phyloP scores from a whole-genome alignment of 2,888 invertebrate genomes.

The Pardosa pseudoannulata region DNA sequence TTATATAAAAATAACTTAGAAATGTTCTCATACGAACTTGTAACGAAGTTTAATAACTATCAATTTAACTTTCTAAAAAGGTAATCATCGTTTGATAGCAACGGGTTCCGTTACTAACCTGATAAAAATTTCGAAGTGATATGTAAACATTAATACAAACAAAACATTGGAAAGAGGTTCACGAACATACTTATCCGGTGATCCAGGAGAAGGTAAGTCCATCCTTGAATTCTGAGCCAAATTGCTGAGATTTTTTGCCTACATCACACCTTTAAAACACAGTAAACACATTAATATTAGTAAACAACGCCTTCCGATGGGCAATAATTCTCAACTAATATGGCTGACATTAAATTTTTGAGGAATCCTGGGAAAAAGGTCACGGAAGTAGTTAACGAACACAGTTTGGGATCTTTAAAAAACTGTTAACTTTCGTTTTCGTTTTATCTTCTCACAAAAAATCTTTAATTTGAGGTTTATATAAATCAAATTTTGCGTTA shows the following conservation, averaged over 20 bases:
- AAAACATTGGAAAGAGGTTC: conserved; percentile 23
- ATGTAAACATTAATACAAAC: conserved; percentile 61
- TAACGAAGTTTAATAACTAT: no score
- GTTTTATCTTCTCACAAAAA: not conserved
- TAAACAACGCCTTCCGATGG: conserved; percentile 71
- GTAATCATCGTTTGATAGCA: not conserved
- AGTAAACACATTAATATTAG: conserved; percentile 37
- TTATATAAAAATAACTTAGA: no score
- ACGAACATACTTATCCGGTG: conserved; percentile 62
- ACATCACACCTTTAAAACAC: conserved; percentile 29
- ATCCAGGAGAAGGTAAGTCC: conserved; percentile 57
- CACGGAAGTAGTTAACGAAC: conserved; percentile 54
- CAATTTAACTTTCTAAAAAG: no score
- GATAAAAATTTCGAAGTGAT: conserved; percentile 32
- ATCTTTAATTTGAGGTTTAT: no score
- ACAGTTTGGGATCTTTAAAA: not conserved
- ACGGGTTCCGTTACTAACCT: conserved; percentile 13
- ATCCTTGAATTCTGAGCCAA: conserved; percentile 51
- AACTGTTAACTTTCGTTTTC: not conserved
- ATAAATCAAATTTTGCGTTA: no score
- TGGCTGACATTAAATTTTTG: conserved; percentile 70
- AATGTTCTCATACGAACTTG: no score
- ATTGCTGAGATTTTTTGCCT: conserved; percentile 27
- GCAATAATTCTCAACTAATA: conserved; percentile 67
- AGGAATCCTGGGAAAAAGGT: conserved; percentile 69